A percentile compares a stretch with the other conserved stretches of the same genome.
Evolutionary conservation across 2,888 invertebrate genomes (phyloP).

Genomic region (Aradus depressus): DNA sequence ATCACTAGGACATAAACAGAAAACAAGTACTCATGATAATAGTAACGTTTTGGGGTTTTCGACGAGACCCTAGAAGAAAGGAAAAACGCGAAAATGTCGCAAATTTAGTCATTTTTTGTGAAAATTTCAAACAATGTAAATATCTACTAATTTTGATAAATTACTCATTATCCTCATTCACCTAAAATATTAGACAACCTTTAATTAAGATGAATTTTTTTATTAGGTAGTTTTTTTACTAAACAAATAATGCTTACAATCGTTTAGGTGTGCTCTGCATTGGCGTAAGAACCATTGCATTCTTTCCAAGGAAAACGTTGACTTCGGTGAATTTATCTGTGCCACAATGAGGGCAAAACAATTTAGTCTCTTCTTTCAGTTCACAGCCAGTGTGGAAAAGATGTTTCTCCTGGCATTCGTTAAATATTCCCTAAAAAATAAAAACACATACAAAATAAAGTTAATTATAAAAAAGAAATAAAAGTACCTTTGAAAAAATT

Average conservation of each 20-base stretch:
- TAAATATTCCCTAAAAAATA: slow-evolving; percentile 59
- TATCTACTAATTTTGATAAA: too few species aligned
- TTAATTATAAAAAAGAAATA: not conserved
- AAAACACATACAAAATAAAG: not conserved
- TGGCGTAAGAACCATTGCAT: slow-evolving; percentile 48
- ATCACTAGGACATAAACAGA: too few species aligned
- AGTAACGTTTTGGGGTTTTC: too few species aligned
- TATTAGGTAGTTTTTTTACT: too few species aligned
- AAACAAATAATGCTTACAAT: slow-evolving; percentile 32
- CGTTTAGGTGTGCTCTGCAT: slow-evolving; percentile 40
- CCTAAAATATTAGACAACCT: too few species aligned
- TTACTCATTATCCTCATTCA: too few species aligned
- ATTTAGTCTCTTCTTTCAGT: slow-evolving; percentile 38
- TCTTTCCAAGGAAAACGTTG: slow-evolving; percentile 50
- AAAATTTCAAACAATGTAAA: too few species aligned
- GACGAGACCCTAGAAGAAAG: too few species aligned
- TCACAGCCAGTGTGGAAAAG: slow-evolving; percentile 76
- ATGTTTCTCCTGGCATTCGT: slow-evolving; percentile 65
- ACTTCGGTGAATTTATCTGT: slow-evolving; percentile 42
- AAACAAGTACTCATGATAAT: too few species aligned
- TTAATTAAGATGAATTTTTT: too few species aligned
- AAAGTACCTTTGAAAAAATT: not conserved
- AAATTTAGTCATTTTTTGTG: too few species aligned
- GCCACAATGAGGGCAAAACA: slow-evolving; percentile 63
- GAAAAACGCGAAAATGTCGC: too few species aligned